Percentiles rank a stretch among this genome's conserved stretches.
Conservation (phyloP, 2,797 vertebrate genomes). For the Morelia viridis region DNA sequence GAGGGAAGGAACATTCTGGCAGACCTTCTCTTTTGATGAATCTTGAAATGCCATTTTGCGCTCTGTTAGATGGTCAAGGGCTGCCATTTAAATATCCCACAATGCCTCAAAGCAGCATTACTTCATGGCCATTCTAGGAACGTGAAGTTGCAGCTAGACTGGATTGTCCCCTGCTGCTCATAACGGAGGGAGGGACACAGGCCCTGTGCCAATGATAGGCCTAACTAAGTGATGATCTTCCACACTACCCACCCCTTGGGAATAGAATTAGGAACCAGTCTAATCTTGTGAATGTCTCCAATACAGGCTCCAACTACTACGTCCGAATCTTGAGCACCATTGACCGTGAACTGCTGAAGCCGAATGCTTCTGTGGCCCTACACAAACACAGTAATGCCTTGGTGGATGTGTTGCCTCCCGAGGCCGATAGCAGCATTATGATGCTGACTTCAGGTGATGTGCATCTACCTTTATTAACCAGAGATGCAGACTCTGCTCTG, state of each 20-base stretch:
- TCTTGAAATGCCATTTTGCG: neutral
- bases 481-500: neutral
- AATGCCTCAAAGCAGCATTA: neutral
- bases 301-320: slow-evolving; percentile 91
- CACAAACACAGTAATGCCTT: slow-evolving; percentile 97
- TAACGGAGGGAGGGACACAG: neutral
- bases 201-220: neutral
- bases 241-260: neutral
- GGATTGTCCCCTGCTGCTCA: neutral
- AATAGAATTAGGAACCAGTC: neutral
- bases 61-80: neutral
- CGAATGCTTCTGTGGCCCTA: slow-evolving; percentile 91
- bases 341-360: slow-evolving; percentile 92
- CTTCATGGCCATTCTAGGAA: neutral
- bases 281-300: neutral
- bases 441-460: slow-evolving; percentile 89
- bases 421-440: slow-evolving; percentile 97
- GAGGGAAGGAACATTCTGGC: neutral
- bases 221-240: neutral
- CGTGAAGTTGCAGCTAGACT: neutral
- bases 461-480: neutral
- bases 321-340: slow-evolving; percentile 96
- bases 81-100: neutral
- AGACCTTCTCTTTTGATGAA: neutral
- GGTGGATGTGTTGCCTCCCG: slow-evolving; percentile 92